A percentile compares a stretch with the other conserved stretches of the same genome.
phyloP scores from a whole-genome alignment of 2,888 invertebrate genomes.

The Brachyptera putata region DNA sequence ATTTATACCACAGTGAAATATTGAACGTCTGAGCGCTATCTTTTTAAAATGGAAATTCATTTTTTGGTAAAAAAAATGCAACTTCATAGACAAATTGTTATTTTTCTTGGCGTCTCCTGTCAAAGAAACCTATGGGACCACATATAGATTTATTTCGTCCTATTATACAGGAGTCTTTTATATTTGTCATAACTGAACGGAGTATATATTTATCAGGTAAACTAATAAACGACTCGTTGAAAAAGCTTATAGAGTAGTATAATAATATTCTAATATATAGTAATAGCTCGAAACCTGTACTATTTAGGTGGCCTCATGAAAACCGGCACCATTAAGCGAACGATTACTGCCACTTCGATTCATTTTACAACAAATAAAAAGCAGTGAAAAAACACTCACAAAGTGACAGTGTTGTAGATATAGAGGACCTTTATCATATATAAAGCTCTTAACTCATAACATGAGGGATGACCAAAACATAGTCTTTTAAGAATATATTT shows the following conservation, averaged over 20 bases:
- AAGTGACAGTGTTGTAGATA: constrained; percentile 13
- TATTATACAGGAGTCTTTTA: no score
- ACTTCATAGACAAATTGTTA: no score
- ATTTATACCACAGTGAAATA: no score
- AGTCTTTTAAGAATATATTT: background rate
- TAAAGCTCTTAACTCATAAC: constrained; percentile 21
- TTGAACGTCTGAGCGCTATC: no score
- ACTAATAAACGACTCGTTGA: background rate
- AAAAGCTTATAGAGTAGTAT: background rate
- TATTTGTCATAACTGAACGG: no score
- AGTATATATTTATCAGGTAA: no score
- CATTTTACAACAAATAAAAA: constrained; percentile 14
- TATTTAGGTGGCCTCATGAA: background rate
- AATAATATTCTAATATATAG: no score
- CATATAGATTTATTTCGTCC: no score
- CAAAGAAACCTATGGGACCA: no score
- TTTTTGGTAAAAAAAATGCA: no score
- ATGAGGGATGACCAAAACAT: background rate
- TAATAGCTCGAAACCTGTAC: background rate
- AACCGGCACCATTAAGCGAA: constrained; percentile 13
- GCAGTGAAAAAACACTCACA: constrained; percentile 12
- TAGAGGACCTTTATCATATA: constrained; percentile 13
- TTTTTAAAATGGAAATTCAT: no score
- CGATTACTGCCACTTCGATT: constrained; percentile 14
- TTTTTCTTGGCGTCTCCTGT: no score